These are phyloP conservation scores for Arion vulgaris DNA, from an alignment of 1,140 invertebrate species.

Conservation along the genomic window DNA sequence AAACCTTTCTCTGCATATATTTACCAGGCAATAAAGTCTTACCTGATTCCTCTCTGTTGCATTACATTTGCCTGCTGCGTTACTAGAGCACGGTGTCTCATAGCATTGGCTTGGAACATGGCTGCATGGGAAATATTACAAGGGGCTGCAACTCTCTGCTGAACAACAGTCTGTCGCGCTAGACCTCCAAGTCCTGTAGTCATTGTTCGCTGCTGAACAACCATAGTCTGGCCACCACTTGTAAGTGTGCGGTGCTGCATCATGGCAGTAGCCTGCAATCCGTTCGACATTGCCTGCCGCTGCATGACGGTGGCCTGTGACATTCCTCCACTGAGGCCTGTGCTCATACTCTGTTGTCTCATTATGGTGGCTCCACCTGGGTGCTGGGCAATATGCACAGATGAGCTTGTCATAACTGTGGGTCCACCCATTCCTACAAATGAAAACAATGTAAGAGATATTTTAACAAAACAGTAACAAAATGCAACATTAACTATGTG, in stretches of 20 bases:
- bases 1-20: no score
- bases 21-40: no score
- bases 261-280: constrained; percentile 21
- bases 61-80: constrained; percentile 8
- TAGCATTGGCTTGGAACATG: constrained; percentile 6
- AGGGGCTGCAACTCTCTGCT: constrained; percentile 24
- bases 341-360: constrained; percentile 27
- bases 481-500: no score
- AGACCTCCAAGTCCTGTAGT: constrained; percentile 23
- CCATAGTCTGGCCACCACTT: constrained; percentile 27
- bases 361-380: constrained; percentile 31
- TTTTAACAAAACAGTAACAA: no score
- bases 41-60: constrained; percentile 26
- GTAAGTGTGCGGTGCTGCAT: constrained; percentile 24
- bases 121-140: neutral
- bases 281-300: constrained; percentile 28
- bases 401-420: constrained; percentile 18
- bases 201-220: constrained; percentile 30
- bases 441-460: neutral
- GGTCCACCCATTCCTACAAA: constrained; percentile 8
- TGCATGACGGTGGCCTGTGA: constrained; percentile 25
- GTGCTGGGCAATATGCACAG: constrained; percentile 24
- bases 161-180: constrained; percentile 26
- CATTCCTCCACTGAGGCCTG: constrained; percentile 21
- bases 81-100: constrained; percentile 12